Evolutionary conservation across 2,113 vertebrate species (phyloP).

Genomic region (Prunella fulvescens): DNA sequence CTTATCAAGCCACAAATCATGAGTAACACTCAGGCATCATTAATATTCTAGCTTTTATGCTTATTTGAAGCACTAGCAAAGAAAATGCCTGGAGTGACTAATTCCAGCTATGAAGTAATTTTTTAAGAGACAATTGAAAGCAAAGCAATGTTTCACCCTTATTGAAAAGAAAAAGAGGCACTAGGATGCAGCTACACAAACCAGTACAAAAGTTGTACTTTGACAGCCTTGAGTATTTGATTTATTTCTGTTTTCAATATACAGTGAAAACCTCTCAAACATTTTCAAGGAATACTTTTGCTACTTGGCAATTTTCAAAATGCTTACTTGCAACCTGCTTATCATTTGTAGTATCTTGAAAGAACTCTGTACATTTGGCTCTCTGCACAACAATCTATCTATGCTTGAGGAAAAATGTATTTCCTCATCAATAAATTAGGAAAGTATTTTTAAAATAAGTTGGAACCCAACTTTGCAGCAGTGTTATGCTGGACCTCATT

Average conservation of each 20-base stretch:
- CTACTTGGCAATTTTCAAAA: not conserved
- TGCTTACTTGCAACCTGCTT: not conserved
- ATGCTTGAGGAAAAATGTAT: not conserved
- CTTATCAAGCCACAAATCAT: slow-evolving; percentile 4
- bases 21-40: not conserved
- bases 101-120: not conserved
- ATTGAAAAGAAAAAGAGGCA: not conserved
- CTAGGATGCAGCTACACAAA: not conserved
- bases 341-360: not conserved
- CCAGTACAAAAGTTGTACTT: not conserved
- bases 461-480: not conserved
- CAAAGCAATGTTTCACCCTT: not conserved
- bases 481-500: not conserved
- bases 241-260: not conserved
- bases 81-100: slow-evolving; percentile 44
- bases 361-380: not conserved
- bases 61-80: not conserved
- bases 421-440: not conserved
- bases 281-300: not conserved
- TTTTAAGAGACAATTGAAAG: not conserved
- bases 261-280: not conserved
- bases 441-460: not conserved
- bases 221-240: not conserved
- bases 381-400: not conserved
- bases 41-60: slow-evolving; percentile 8